These are phyloP conservation scores for Eurystomus glaucurus DNA, from an alignment of 2,797 vertebrate species.

Conservation along the genomic window DNA sequence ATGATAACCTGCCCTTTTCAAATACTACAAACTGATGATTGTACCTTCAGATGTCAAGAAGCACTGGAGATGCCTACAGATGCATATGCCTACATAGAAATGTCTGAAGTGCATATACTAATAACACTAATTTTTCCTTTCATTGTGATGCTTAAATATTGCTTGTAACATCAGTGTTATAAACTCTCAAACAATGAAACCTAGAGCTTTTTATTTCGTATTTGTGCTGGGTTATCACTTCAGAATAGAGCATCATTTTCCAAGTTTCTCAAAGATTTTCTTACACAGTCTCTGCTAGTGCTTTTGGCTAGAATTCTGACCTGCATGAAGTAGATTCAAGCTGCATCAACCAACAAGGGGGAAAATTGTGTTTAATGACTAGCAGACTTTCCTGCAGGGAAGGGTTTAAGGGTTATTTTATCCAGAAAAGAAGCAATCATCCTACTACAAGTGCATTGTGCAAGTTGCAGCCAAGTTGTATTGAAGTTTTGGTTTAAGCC, in stretches of 20 bases:
- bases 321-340: neutral
- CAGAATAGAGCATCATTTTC: neutral
- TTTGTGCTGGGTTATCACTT: constrained; percentile 1
- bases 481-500: neutral
- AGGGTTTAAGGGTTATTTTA: neutral
- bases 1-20: constrained; percentile 34
- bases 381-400: neutral
- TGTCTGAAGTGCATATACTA: constrained; percentile 1
- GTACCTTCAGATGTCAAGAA: neutral
- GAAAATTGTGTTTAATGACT: neutral
- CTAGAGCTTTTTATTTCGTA: constrained; percentile 12
- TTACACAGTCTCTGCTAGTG: neutral
- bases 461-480: neutral
- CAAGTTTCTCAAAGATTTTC: neutral
- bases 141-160: constrained; percentile 50
- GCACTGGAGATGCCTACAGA: neutral
- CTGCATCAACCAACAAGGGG: neutral
- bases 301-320: constrained; percentile 10
- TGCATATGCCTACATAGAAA: neutral
- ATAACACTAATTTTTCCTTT: constrained; percentile 63
- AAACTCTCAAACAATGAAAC: neutral
- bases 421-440: neutral
- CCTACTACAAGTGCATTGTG: neutral
- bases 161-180: constrained; percentile 22
- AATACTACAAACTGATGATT: neutral